Evolutionary conservation across 1,140 invertebrate species (phyloP), one percentile per base, ranked within the genome.

Genomic region (Phortica variegata): DNA sequence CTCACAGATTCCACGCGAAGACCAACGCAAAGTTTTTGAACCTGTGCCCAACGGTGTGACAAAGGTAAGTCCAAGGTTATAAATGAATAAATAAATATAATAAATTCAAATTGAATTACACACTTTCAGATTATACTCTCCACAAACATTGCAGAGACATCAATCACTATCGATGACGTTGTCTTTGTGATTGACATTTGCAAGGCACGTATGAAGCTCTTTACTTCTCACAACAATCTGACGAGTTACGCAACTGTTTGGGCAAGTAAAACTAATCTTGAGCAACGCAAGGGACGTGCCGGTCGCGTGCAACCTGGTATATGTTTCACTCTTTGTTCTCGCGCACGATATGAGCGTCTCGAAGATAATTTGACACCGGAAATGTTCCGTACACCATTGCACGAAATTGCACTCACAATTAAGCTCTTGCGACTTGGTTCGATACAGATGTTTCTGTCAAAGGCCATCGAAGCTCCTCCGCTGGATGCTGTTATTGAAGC

Each of bases 151-250:
- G 92, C 92, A 0, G 93, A 96, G 79, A 93, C 91, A 0, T 94
- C 93, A 6, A 94, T 97, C 40, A 97, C 95, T 4, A 98, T 98
- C 54, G 90, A 98, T 71, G 95, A 98, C 74, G 89, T 98, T 6
- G 94, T 97, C 2, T 97, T 89, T 76, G 95, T 98, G 1, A 90
- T 98, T 59, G 94, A 98, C 76, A 89, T 88, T 29, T 95, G 94
- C 70, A 95, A 95, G 78, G 90, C 93, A 0, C 97, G 97, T 71
- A 91, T 95, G 82, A 97, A 97, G 66, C 79, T 95, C 32, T 97
- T 95, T 65, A 93, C 93, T 1, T 92, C 93, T 0, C 92, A 96
- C 65, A 95, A 94, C 65, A 97, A 97, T 76, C 89, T 97, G 84
- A 93, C 91, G 0, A 94, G 92, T 60, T 94, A 97, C 71, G 91